Conservation (phyloP, 2,113 vertebrate genomes). For the Pipra filicauda region DNA sequence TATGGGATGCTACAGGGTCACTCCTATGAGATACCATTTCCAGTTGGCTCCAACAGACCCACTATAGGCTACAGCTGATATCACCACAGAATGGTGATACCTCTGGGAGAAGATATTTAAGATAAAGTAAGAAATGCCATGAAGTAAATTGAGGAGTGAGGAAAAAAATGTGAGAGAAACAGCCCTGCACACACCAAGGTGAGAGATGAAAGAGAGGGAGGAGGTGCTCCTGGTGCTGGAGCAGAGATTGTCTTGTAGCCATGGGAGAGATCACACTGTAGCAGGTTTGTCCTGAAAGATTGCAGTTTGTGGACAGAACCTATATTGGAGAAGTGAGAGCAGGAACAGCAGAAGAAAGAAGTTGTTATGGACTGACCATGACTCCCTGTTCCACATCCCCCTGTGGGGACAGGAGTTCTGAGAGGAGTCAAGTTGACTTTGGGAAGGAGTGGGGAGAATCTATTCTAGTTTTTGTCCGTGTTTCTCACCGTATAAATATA, state of each 20-base stretch:
- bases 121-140: not conserved
- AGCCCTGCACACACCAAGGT: not conserved
- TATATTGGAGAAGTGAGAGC: not conserved
- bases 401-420: not conserved
- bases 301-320: not conserved
- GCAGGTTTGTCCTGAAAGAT: not conserved
- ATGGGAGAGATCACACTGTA: fast-evolving
- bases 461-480: not conserved
- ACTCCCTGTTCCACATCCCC: not conserved
- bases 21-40: fast-evolving
- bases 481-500: not conserved
- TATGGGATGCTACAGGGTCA: fast-evolving
- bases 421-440: not conserved
- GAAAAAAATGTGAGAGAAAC: not conserved
- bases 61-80: not conserved
- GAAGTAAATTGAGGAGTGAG: not conserved
- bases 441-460: not conserved
- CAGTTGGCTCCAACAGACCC: fast-evolving
- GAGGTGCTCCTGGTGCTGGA: not conserved
- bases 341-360: not conserved
- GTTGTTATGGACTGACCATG: not conserved
- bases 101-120: not conserved
- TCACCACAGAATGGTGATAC: no score
- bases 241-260: not conserved
- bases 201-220: not conserved